phyloP scores from a whole-genome alignment of 2,113 vertebrate species.

The Zeus faber region DNA sequence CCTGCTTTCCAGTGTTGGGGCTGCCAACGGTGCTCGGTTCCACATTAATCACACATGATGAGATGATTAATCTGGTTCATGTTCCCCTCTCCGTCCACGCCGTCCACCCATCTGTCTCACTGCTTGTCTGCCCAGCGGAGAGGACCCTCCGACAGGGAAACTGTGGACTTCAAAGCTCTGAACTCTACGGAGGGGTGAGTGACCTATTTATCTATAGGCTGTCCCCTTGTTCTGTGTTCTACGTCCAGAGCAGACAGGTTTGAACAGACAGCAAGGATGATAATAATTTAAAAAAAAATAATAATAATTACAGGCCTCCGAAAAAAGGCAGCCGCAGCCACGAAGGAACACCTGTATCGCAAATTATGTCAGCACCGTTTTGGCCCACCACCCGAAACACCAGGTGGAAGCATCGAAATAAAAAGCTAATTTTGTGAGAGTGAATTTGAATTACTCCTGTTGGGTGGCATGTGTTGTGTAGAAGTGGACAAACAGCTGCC shows the following conservation, averaged over 20 bases:
- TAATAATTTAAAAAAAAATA: no score
- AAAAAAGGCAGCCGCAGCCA: neutral
- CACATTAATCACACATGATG: conserved; percentile 73
- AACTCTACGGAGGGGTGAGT: no score
- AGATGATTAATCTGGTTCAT: conserved; percentile 68
- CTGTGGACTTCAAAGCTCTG: no score
- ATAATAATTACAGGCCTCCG: neutral
- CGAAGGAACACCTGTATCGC: neutral
- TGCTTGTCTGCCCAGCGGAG: conserved; percentile 5
- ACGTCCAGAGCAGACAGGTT: no score
- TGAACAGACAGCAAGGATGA: no score
- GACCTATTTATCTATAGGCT: no score
- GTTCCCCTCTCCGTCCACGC: conserved; percentile 48
- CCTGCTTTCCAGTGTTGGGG: conserved; percentile 42
- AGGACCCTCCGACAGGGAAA: no score
- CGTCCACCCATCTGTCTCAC: conserved; percentile 51
- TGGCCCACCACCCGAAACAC: neutral
- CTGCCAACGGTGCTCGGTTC: conserved; percentile 45
- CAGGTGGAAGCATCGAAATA: neutral
- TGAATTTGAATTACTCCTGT: neutral
- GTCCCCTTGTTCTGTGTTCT: no score
- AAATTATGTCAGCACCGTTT: neutral
- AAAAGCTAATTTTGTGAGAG: neutral
- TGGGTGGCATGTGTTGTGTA: neutral
- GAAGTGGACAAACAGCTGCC: no score